Base-by-base conservation (phyloP, 23 tunicate species). In the Styela clava region DNA sequence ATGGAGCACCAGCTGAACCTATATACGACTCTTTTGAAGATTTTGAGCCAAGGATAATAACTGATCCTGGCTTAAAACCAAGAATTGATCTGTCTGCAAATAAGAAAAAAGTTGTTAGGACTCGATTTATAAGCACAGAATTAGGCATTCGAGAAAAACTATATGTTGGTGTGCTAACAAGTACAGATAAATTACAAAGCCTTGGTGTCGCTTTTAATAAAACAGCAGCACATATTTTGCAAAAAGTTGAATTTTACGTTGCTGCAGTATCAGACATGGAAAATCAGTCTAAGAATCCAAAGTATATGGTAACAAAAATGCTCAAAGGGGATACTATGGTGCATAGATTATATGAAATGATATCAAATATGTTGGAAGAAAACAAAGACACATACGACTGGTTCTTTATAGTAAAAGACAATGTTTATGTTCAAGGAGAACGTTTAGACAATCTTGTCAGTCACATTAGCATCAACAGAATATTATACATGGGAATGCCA, bases 11-110 rank as follows among this genome's bases (percentile, higher is more conserved):
- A 67, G 99, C 88, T 31, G 74, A 86, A 61, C 92, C 99, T 2
- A 87, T 86, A 23, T 88, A 83, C 37, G 97, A 95, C 78, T 61
- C 84, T 20, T 62, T 89, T 25, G 99, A 95, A 86, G 99, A 95
- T 83, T 95, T 90, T 78, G 99, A 95, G 68, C 99, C 99, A 19
- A 73, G 91, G 28, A 95, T 95, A 23, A 95, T 95, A 44, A 89
- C 89, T 5, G 99, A 95, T 62, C 99, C 99, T 12, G 95, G 79
- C 24, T 69, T 95, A 56, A 86, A 83, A 62, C 99, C 99, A 2
- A 95, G 90, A 76, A 81, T 94, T 3, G 85, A 82, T 61, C 3
- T 80, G 31, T 74, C 92, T 37, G 82, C 85, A 64, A 90, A 84
- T 69, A 95, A 86, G 61, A 90, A 86, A 68, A 94, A 94, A 82